These are phyloP conservation scores for Microcebus griseorufus DNA, from an alignment of 2,113 vertebrate genomes.

Conservation along the genomic window DNA sequence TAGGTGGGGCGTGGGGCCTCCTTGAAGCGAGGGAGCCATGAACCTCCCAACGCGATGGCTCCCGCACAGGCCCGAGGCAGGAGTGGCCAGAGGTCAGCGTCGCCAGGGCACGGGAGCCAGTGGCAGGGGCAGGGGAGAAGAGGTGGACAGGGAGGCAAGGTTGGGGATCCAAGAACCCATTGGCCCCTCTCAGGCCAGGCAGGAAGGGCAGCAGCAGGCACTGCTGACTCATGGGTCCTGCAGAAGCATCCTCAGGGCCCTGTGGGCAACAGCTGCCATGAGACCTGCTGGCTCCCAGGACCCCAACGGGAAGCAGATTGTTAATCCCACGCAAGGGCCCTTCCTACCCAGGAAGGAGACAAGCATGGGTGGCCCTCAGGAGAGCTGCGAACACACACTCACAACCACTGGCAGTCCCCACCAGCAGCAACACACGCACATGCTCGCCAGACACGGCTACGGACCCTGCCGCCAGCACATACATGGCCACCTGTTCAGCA, in stretches of 20 bases:
- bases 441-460: fast-evolving
- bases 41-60: fast-evolving
- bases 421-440: neutral
- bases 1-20: fast-evolving
- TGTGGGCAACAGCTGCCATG: fast-evolving
- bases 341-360: neutral
- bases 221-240: neutral
- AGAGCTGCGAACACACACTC: neutral
- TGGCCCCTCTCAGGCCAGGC: neutral
- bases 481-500: fast-evolving
- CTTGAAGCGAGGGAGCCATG: neutral
- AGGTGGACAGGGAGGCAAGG: neutral
- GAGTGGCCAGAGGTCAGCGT: fast-evolving
- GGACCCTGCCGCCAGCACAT: neutral
- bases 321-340: neutral
- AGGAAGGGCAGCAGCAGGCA: too few species aligned
- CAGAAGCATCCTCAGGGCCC: neutral
- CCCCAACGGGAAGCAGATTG: neutral
- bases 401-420: neutral
- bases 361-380: fast-evolving
- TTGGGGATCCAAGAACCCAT: too few species aligned
- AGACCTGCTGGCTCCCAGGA: neutral
- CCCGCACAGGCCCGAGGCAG: neutral
- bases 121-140: fast-evolving
- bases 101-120: fast-evolving